Base-by-base conservation (phyloP, 2,113 vertebrate species). In the Macquaria australasica region DNA sequence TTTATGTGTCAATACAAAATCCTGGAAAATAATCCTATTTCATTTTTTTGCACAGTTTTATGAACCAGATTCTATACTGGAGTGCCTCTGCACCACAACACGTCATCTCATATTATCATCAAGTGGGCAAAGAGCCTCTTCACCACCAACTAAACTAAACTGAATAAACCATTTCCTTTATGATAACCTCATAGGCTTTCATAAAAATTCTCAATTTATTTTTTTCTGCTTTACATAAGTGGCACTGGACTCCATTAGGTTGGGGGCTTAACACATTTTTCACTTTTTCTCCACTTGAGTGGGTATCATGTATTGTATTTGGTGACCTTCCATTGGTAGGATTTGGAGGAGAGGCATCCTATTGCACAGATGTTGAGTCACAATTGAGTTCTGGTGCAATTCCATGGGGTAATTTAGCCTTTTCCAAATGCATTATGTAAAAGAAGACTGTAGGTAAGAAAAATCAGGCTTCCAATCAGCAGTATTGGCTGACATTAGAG, bases 1-100 rank as follows among this genome's bases (percentile, higher is more conserved):
- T 87, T 71, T 21, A 67, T 75, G 62, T 83, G 34, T 73, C 59
- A 75, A 62, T 83, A 50, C n/a, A 71, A 41, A 81, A 83, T 58
- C 31, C 21, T 75, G 12, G 56, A 79, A 88, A 73, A 50, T 60
- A 77, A 66, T 15, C 37, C 21, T 4, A 28, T 69, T 50, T 64
- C 0, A 37, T 39, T 62, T 77, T n/a, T 72, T 62, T 39, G 6
- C 37, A 45, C 10, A 56, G 6, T 63, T 85, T 34, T 58, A 6
- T 66, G 53, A 76, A 79, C 20, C 4, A 6, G 2, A 77, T 50
- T 67, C 9, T 10, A 67, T 68, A 50, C 37, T 71, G 53, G 45
- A 55, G 25, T 51, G 68, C n/a, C 16, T 43, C 70, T 83, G 28
- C 39, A 68, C 18, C 58, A 25, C 31, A 73, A 63, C 2, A 58